Evolutionary conservation across 2,797 vertebrate species (phyloP).

Genomic region (Sus cebifrons): DNA sequence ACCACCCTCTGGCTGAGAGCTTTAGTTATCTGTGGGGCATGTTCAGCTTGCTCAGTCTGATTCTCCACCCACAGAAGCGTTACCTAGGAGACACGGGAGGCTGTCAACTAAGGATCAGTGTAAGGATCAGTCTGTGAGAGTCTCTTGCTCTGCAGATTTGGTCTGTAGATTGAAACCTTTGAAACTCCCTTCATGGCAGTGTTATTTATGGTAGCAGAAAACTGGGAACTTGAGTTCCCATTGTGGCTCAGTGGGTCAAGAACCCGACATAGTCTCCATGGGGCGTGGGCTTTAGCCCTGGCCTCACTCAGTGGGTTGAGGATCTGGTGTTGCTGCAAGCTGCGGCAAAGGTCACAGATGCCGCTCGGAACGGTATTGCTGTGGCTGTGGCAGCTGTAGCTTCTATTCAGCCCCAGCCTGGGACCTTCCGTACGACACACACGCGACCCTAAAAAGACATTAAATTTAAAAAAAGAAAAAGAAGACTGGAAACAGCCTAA

Average conservation of each 20-base stretch:
- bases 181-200: background rate
- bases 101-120: background rate
- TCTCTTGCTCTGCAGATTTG: background rate
- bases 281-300: too few relatives aligned
- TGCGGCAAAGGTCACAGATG: too few relatives aligned
- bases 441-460: too few relatives aligned
- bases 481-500: background rate
- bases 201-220: background rate
- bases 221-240: background rate
- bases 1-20: background rate
- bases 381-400: too few relatives aligned
- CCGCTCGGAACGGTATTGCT: too few relatives aligned
- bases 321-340: too few relatives aligned
- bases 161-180: background rate
- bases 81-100: background rate
- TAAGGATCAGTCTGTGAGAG: background rate
- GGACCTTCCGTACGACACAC: too few relatives aligned
- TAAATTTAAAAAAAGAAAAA: too few relatives aligned
- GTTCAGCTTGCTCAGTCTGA: background rate
- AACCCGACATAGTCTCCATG: too few relatives aligned
- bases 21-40: background rate
- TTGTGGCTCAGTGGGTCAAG: too few relatives aligned
- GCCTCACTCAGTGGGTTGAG: too few relatives aligned
- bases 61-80: background rate
- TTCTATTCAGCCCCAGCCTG: too few relatives aligned